phyloP scores from a whole-genome alignment of 2,888 invertebrate species.

The Cephonodes hylas region DNA sequence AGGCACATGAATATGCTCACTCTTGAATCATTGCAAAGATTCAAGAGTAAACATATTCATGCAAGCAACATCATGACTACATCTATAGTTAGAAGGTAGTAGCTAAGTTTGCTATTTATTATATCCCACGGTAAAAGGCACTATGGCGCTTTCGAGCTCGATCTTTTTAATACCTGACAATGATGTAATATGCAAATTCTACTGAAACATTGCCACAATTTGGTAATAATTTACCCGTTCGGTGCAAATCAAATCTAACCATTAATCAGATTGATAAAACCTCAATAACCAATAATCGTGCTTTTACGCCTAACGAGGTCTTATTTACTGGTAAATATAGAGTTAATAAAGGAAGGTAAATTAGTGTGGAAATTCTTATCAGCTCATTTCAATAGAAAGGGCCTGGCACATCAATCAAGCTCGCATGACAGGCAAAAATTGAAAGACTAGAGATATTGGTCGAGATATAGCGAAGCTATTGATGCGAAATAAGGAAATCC shows the following conservation, averaged over 20 bases:
- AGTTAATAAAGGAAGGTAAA: conserved; percentile 41
- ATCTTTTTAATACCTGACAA: background rate
- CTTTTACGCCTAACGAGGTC: conserved; percentile 3
- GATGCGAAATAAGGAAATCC: background rate
- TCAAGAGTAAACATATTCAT: no score
- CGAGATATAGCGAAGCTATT: conserved; percentile 3
- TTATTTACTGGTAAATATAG: conserved; percentile 35
- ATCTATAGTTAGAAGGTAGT: no score
- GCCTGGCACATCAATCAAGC: conserved; percentile 49
- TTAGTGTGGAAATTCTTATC: conserved; percentile 48
- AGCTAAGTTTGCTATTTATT: no score
- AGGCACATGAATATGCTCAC: no score
- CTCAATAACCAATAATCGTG: conserved; percentile 1
- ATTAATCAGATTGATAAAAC: conserved; percentile 8
- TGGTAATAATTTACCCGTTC: background rate
- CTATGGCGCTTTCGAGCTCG: no score
- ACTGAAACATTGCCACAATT: background rate
- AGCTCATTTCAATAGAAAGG: conserved; percentile 33
- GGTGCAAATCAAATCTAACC: background rate
- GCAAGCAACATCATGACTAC: no score
- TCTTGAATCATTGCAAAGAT: no score
- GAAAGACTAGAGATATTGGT: conserved; percentile 32
- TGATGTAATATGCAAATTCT: background rate
- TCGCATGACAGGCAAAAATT: conserved; percentile 45
- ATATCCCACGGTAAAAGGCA: no score